Evolutionary conservation across 1,140 invertebrate genomes (phyloP).

Genomic region (Brachionus paranguensis): DNA sequence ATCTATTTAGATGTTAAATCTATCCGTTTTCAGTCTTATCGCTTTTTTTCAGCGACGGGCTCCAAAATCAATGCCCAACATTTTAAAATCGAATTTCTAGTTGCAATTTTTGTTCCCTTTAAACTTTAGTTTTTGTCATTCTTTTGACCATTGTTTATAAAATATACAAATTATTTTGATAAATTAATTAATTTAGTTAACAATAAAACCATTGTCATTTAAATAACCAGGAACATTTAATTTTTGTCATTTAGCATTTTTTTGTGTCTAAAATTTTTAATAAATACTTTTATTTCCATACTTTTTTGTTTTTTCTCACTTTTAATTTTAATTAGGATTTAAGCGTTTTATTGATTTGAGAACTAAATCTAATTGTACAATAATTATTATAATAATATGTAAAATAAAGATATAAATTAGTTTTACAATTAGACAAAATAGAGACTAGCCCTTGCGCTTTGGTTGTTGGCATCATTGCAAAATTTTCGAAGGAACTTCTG

Average conservation of each 20-base stretch:
- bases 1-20: background rate
- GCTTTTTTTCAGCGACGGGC: background rate
- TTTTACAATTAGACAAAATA: too few relatives aligned
- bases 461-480: too few relatives aligned
- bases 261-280: background rate
- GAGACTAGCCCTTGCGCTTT: too few relatives aligned
- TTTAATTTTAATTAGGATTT: too few relatives aligned
- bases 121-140: background rate
- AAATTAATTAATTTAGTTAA: background rate
- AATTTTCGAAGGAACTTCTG: too few relatives aligned
- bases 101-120: background rate
- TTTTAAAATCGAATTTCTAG: background rate
- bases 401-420: too few relatives aligned
- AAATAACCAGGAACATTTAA: background rate
- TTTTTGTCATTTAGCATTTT: background rate
- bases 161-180: background rate
- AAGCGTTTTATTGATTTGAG: too few relatives aligned
- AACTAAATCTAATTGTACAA: too few relatives aligned
- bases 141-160: background rate
- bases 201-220: background rate
- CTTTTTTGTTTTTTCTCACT: background rate
- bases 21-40: background rate
- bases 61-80: background rate
- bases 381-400: too few relatives aligned
- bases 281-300: background rate